A percentile compares a stretch with the other conserved stretches of the same genome.
Evolutionary conservation across 2,113 vertebrate species (phyloP).

Genomic region (Talpa occidentalis): DNA sequence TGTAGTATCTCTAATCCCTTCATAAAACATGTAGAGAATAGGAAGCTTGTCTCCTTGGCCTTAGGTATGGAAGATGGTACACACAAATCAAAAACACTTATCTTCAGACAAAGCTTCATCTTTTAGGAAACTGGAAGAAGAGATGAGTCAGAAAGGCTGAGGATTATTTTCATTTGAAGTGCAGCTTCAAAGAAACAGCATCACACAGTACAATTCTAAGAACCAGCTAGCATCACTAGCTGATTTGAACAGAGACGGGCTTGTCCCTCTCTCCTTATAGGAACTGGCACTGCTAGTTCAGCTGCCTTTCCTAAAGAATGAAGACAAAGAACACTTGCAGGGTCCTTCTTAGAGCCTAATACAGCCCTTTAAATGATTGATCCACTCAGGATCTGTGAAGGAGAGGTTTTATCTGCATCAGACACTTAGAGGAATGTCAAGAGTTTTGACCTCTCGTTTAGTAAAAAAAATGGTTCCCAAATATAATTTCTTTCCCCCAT

Average conservation of each 20-base stretch:
- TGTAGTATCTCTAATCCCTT: not conserved
- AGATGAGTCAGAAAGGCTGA: not conserved
- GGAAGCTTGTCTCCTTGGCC: not conserved
- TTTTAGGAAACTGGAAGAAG: not conserved
- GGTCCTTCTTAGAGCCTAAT: not conserved
- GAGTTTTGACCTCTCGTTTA: not conserved
- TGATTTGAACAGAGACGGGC: not conserved
- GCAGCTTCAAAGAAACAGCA: not conserved
- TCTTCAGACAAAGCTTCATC: not conserved
- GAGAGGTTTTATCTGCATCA: not conserved
- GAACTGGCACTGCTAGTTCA: not conserved
- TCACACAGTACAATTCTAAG: not conserved
- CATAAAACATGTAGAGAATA: not conserved
- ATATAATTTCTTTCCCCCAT: not conserved
- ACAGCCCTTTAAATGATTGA: not conserved
- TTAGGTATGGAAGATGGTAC: not conserved
- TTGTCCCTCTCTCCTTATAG: not conserved
- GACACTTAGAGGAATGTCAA: not conserved
- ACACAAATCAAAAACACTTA: conserved; percentile 34
- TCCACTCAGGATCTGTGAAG: not conserved
- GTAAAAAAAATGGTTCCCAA: conserved; percentile 33
- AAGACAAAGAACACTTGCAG: not conserved
- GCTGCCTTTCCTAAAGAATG: not conserved
- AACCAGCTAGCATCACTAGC: not conserved
- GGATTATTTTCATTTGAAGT: conserved; percentile 30